Percentiles rank a stretch among this genome's conserved stretches.
These are phyloP conservation scores for Ceratoteleas bidentatus DNA, from an alignment of 1,140 invertebrate species.

Conservation along the genomic window DNA sequence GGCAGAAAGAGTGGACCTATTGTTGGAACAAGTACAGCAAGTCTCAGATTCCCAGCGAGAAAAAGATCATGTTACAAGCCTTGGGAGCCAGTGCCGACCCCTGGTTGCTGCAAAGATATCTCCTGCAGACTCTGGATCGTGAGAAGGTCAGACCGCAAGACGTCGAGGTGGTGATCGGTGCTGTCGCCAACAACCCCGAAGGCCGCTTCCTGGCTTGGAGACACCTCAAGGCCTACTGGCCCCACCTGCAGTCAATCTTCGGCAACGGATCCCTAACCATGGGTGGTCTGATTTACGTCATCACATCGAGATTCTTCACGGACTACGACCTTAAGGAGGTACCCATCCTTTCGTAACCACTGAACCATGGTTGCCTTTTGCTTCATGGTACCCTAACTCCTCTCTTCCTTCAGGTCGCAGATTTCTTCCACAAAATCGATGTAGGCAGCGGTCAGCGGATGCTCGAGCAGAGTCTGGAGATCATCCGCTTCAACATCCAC, in stretches of 20 bases:
- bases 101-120: slow-evolving; percentile 88
- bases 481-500: slow-evolving; percentile 89
- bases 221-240: slow-evolving; percentile 89
- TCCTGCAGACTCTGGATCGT: slow-evolving; percentile 84
- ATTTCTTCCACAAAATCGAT: slow-evolving; percentile 86
- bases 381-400: neutral
- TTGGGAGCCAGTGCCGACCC: slow-evolving; percentile 87
- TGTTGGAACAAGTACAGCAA: slow-evolving; percentile 88
- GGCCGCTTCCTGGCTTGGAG: slow-evolving; percentile 89
- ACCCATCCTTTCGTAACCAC: neutral
- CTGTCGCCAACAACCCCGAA: slow-evolving; percentile 87
- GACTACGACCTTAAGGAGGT: slow-evolving; percentile 89
- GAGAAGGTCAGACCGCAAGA: slow-evolving; percentile 87
- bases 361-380: no score
- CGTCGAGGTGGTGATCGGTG: slow-evolving; percentile 85
- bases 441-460: slow-evolving; percentile 86
- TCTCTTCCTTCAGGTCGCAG: slow-evolving; percentile 82
- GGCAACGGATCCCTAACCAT: slow-evolving; percentile 86
- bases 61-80: slow-evolving; percentile 85
- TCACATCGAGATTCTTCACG: slow-evolving; percentile 87
- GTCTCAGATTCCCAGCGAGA: slow-evolving; percentile 86
- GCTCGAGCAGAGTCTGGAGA: slow-evolving; percentile 88
- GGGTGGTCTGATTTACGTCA: slow-evolving; percentile 86
- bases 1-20: slow-evolving; percentile 87
- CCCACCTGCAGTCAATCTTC: slow-evolving; percentile 84